Evolutionary conservation across 1,140 invertebrate genomes (phyloP).

Genomic region (Penaeus vannamei): DNA sequence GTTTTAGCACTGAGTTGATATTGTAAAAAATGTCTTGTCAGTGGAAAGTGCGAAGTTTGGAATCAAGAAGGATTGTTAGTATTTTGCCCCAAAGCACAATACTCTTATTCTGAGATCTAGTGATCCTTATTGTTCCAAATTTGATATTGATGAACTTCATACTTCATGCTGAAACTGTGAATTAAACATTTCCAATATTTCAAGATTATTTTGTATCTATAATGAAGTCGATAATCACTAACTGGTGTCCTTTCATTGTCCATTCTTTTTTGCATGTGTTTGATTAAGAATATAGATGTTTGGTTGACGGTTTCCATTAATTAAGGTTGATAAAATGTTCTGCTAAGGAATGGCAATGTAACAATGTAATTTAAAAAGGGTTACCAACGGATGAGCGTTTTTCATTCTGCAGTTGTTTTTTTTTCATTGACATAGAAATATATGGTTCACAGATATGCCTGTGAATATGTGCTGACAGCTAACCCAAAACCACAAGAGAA

Average conservation of each 20-base stretch:
- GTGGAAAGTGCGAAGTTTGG: not conserved
- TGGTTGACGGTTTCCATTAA: too few species aligned
- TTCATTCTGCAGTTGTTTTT: too few species aligned
- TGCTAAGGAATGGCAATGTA: too few species aligned
- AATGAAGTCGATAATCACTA: constrained; percentile 60
- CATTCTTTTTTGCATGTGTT: not conserved
- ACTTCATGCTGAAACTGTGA: constrained; percentile 47
- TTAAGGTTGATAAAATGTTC: too few species aligned
- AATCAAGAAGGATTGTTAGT: constrained; percentile 38
- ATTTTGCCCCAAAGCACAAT: constrained; percentile 47
- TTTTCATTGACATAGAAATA: too few species aligned
- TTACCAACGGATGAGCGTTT: too few species aligned
- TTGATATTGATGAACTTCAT: constrained; percentile 24
- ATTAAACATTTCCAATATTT: constrained; percentile 63
- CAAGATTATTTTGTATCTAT: constrained; percentile 62
- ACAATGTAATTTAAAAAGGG: too few species aligned
- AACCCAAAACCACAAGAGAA: too few species aligned
- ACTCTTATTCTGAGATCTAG: not conserved
- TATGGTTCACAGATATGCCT: too few species aligned
- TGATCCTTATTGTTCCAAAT: not conserved
- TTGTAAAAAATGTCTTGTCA: constrained; percentile 38
- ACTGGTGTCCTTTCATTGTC: not conserved
- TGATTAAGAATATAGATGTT: too few species aligned
- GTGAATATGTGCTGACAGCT: too few species aligned
- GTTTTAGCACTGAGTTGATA: not conserved